Base-by-base conservation (phyloP, 2,888 invertebrate genomes). In the Hydrotaea diabolus region DNA sequence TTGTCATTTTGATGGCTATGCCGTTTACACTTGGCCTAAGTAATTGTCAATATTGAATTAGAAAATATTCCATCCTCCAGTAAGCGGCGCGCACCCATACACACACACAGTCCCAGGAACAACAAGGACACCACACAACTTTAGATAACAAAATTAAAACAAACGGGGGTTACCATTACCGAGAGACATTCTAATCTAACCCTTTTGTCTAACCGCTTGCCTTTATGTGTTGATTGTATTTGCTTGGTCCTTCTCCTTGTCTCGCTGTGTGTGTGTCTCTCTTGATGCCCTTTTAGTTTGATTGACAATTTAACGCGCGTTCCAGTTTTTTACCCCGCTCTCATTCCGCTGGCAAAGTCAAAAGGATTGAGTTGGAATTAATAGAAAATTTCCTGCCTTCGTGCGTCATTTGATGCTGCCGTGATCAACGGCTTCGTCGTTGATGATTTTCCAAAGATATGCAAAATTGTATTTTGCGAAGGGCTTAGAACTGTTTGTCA, bases 41-140 rank as follows among this genome's bases (percentile, higher is more conserved):
- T 88, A 91, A 91, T 91, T 91, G 91, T 88, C 88, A 88, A 88
- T 87, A 87, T 87, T 87, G 87, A 86, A 87, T 87, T 86, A 80
- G 80, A 85, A n/a, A 82, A 82, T 85, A 77, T 82, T 80, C 64
- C 74, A 31, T 46, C 19, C 73, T 43, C 55, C 23, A 49, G 9
- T 17, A 23, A 8, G 1, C 53, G 17, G 2, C 53, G 53, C 53
- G 2, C 13, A 23, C 23, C 21, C 53, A 31, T 7, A 31, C 31
- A 31, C 53, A n/a, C 55, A 15, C 13, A 26, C 26, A 19, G 2
- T 1, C 21, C 5, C 55, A 59, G n/a, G n/a, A n/a, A 59, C 11
- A 8, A 11, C 17, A 46, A 49, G 46, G 55, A 59, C 31, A 62
- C 55, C 64, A 15, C 43, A 55, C 23, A 80, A 73, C 64, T 82